Conservation (phyloP, 2,797 vertebrate species). For the Sparidentex hasta region DNA sequence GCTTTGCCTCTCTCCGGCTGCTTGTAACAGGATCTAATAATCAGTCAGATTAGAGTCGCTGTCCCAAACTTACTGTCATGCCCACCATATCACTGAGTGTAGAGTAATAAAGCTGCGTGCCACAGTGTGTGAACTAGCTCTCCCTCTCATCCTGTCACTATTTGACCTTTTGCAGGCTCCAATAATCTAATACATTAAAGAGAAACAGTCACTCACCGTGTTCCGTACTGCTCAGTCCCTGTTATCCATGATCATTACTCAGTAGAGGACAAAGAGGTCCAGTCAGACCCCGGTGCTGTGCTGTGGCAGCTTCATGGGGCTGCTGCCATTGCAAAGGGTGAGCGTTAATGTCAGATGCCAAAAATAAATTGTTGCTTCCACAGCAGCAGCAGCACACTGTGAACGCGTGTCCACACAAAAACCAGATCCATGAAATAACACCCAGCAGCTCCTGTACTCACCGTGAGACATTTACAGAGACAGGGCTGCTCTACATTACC, state of each 20-base stretch:
- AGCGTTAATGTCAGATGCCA: constrained; percentile 86
- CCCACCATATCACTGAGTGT: not conserved
- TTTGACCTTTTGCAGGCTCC: constrained; percentile 24
- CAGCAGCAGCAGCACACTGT: constrained; percentile 33
- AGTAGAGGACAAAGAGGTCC: constrained; percentile 15
- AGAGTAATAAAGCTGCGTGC: not conserved
- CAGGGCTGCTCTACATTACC: not conserved
- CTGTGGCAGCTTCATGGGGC: constrained; percentile 9
- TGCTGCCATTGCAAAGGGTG: constrained; percentile 62
- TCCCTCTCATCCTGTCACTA: not conserved
- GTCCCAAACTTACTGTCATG: not conserved
- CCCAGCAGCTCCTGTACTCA: constrained; percentile 12
- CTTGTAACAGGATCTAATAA: not conserved
- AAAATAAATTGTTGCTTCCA: constrained; percentile 86
- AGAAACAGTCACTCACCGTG: constrained; percentile 65
- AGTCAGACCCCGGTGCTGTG: constrained; percentile 10
- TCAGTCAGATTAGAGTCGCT: not conserved
- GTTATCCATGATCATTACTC: constrained; percentile 27
- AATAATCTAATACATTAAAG: not conserved
- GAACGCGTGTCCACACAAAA: constrained; percentile 33
- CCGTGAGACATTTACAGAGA: not conserved
- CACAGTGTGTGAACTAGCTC: not conserved
- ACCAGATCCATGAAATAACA: constrained; percentile 45
- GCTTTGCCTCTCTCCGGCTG: not conserved
- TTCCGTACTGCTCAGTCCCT: constrained; percentile 32